phyloP scores from a whole-genome alignment of 2,797 vertebrate genomes.

The Pipistrellus kuhlii region DNA sequence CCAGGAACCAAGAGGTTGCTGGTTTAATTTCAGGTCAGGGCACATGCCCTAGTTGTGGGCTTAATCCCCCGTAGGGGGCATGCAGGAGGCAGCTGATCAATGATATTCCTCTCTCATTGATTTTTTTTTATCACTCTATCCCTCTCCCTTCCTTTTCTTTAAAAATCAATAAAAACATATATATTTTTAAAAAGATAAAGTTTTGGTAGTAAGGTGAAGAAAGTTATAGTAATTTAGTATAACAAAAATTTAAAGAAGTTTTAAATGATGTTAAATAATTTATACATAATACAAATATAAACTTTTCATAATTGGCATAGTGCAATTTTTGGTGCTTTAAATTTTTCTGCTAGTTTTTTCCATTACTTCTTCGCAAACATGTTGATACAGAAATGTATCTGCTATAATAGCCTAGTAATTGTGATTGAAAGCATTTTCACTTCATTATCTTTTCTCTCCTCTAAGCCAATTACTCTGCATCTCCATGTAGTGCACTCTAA shows the following conservation, averaged over 20 bases:
- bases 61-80: no score
- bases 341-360: constrained; percentile 30
- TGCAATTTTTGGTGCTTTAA: constrained; percentile 39
- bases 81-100: no score
- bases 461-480: background rate
- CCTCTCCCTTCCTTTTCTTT: no score
- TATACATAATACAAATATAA: constrained; percentile 8
- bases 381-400: background rate
- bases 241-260: constrained; percentile 3
- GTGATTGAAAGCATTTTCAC: constrained; percentile 30
- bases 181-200: background rate
- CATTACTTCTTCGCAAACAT: constrained; percentile 35
- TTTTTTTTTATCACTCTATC: no score
- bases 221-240: constrained; percentile 3
- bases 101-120: no score
- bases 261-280: constrained; percentile 53
- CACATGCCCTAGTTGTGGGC: no score
- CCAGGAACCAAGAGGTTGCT: no score
- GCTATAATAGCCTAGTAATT: constrained; percentile 1
- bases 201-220: background rate
- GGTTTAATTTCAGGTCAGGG: no score
- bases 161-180: no score
- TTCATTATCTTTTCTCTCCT: constrained; percentile 5
- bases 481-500: background rate
- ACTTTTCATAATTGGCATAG: background rate